phyloP scores from a whole-genome alignment of 2,113 vertebrate genomes.

The Neodontobutis hainanensis region DNA sequence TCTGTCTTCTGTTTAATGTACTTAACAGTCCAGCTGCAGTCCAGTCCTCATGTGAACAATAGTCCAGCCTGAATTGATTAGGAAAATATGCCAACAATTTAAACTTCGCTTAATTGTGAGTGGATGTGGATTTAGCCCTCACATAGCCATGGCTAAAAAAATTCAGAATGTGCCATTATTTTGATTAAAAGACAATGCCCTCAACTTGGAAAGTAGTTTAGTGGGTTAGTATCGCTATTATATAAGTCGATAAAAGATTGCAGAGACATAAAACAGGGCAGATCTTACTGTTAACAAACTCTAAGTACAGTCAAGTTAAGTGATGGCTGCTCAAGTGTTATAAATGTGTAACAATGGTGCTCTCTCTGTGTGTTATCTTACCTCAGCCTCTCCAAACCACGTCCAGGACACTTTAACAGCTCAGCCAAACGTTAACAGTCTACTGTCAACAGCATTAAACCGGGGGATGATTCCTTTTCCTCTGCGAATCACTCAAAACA shows the following conservation, averaged over 20 bases:
- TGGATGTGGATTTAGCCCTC: not conserved
- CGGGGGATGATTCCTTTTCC: not conserved
- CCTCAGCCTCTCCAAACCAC: constrained; percentile 33
- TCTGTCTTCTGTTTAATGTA: not conserved
- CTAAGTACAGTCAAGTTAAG: not conserved
- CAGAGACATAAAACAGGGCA: not conserved
- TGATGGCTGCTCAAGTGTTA: not conserved
- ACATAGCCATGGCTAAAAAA: not conserved
- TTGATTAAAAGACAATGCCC: not conserved
- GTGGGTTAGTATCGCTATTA: not conserved
- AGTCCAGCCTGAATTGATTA: not conserved
- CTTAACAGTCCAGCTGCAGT: not conserved
- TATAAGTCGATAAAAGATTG: not conserved
- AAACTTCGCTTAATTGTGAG: not conserved
- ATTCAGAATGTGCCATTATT: not conserved
- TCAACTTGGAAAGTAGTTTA: not conserved
- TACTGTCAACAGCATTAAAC: not conserved
- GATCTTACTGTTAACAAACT: not conserved
- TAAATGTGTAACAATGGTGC: no score
- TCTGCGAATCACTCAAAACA: not conserved
- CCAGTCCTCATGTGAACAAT: no score
- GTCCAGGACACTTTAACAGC: constrained; percentile 13
- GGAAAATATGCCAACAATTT: not conserved
- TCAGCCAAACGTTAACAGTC: not conserved
- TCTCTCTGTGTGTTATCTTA: constrained; percentile 27